These are phyloP conservation scores for Nebria brevicollis DNA, from an alignment of 2,888 invertebrate genomes.

Conservation along the genomic window DNA sequence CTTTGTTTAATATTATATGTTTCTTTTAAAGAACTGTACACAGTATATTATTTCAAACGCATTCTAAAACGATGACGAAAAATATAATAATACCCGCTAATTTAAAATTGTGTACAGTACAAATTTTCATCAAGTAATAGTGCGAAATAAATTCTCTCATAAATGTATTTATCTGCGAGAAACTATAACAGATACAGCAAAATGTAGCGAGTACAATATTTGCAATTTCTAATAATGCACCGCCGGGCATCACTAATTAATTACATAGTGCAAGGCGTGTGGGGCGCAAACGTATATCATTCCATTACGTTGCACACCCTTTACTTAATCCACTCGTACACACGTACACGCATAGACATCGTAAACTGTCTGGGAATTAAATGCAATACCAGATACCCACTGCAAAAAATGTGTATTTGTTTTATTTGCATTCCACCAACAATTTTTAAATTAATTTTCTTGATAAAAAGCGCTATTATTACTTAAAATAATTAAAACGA, in stretches of 20 bases:
- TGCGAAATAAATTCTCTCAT: no score
- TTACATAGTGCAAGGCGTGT: conserved; percentile 6
- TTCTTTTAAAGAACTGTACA: no score
- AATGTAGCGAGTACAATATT: background rate
- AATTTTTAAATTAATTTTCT: background rate
- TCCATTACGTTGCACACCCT: background rate
- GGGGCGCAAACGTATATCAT: background rate
- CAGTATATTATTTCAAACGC: no score
- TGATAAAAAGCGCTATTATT: background rate
- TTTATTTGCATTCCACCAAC: background rate
- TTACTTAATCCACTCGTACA: background rate
- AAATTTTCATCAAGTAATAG: no score
- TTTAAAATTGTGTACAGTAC: no score
- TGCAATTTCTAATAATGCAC: background rate
- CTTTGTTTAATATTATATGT: no score
- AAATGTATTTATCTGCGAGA: no score
- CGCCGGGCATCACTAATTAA: background rate
- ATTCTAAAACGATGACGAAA: no score
- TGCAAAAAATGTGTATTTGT: background rate
- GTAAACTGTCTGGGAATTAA: background rate
- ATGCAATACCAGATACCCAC: background rate
- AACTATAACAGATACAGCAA: background rate
- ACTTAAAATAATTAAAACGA: background rate
- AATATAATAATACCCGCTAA: no score
- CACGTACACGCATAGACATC: background rate